These are phyloP conservation scores for Torymus tubicola DNA, from an alignment of 2,888 invertebrate genomes.

Conservation along the genomic window DNA sequence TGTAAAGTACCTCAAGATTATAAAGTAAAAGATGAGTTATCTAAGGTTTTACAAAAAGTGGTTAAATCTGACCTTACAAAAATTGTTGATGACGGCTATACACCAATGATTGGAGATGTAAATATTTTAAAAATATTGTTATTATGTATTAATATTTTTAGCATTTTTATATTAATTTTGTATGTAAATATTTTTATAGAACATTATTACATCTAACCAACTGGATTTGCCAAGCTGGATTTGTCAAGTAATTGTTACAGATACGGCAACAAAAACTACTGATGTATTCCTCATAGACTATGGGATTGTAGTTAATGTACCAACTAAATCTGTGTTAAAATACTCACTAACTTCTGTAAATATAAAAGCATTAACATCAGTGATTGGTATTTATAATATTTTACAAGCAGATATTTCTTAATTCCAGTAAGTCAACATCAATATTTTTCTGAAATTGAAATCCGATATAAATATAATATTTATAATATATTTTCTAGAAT, in stretches of 20 bases:
- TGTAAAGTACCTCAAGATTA: constrained; percentile 56
- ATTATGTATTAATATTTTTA: constrained; percentile 29
- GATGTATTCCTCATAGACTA: constrained; percentile 63
- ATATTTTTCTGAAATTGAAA: too few species aligned
- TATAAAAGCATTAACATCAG: constrained; percentile 59
- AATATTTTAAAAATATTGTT: constrained; percentile 2
- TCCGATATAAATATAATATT: not conserved
- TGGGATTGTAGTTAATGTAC: constrained; percentile 59
- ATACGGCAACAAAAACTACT: constrained; percentile 44
- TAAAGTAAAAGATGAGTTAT: constrained; percentile 55
- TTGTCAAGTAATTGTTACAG: constrained; percentile 61
- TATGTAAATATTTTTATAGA: too few species aligned
- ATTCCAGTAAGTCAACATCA: constrained; percentile 17
- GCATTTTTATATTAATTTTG: constrained; percentile 17
- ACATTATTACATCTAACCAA: not conserved
- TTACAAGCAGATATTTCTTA: constrained; percentile 57
- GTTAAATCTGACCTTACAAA: not conserved
- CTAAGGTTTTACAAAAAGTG: constrained; percentile 50
- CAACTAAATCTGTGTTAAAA: constrained; percentile 58
- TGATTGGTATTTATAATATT: constrained; percentile 62
- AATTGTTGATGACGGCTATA: not conserved
- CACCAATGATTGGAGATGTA: constrained; percentile 52
- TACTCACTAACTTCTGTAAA: constrained; percentile 46
- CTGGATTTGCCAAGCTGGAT: constrained; percentile 60
- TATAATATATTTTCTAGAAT: constrained; percentile 9